Conservation (phyloP, 2,888 invertebrate species). For the Apotomis turbidana region DNA sequence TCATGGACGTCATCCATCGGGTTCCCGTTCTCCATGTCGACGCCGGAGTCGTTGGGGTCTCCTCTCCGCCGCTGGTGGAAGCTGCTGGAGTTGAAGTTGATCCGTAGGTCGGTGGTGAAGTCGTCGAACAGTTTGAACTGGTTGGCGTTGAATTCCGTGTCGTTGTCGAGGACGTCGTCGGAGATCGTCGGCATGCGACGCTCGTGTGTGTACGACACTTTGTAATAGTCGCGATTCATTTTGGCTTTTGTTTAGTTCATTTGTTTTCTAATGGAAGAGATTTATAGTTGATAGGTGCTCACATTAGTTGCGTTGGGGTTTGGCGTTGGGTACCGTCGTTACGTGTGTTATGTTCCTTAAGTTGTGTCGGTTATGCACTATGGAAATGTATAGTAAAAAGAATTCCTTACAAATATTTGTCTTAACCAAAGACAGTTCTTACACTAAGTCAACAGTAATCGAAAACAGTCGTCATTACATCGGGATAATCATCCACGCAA, state of each 20-base stretch:
- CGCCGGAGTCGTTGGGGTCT: slow-evolving; percentile 77
- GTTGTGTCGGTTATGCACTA: background rate
- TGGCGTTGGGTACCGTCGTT: slow-evolving; percentile 30
- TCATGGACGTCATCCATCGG: slow-evolving; percentile 69
- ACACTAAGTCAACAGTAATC: too few species aligned
- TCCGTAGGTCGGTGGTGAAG: slow-evolving; percentile 75
- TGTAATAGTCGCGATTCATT: slow-evolving; percentile 77
- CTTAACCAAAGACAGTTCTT: too few species aligned
- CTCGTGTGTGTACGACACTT: slow-evolving; percentile 68
- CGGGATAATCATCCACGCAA: too few species aligned
- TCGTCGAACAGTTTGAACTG: slow-evolving; percentile 79
- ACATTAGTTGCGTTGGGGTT: background rate
- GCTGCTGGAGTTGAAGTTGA: slow-evolving; percentile 69
- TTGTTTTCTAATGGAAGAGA: slow-evolving; percentile 21
- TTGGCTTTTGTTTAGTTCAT: slow-evolving; percentile 47
- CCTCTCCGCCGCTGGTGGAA: slow-evolving; percentile 64
- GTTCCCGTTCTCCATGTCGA: slow-evolving; percentile 79
- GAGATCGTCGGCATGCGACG: slow-evolving; percentile 56
- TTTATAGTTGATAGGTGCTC: background rate
- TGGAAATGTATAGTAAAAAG: background rate
- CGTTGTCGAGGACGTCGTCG: slow-evolving; percentile 73
- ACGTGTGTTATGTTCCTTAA: slow-evolving; percentile 40
- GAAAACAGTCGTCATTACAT: too few species aligned
- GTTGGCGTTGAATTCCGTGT: slow-evolving; percentile 79
- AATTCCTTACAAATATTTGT: too few species aligned